A percentile compares a stretch with the other conserved stretches of the same genome.
Evolutionary conservation across 2,113 vertebrate genomes (phyloP).

Genomic region (Procapra przewalskii): DNA sequence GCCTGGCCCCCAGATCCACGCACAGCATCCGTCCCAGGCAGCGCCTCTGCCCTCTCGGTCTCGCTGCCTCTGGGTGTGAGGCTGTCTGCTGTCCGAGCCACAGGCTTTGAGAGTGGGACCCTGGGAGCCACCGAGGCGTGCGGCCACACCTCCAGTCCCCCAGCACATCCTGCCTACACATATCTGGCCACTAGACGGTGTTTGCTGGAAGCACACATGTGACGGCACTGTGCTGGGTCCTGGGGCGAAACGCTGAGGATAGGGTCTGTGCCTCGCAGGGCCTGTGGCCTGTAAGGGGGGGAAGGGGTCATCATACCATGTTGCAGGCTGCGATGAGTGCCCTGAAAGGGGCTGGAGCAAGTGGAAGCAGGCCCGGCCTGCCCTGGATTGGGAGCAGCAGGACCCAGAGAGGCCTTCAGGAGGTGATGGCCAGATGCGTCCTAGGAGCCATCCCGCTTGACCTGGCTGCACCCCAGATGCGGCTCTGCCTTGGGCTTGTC

Average conservation of each 20-base stretch:
- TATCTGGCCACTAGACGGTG: rapidly evolving
- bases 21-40: rapidly evolving
- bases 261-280: neutral
- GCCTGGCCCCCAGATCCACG: neutral
- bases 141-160: too few relatives aligned
- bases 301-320: rapidly evolving
- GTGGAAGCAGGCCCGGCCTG: rapidly evolving
- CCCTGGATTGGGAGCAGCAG: neutral
- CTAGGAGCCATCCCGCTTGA: rapidly evolving
- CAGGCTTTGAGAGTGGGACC: neutral
- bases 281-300: rapidly evolving
- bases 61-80: rapidly evolving
- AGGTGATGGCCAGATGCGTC: rapidly evolving
- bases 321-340: neutral
- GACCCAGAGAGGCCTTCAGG: neutral
- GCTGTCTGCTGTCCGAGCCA: rapidly evolving
- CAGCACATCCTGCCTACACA: rapidly evolving
- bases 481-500: neutral
- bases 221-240: neutral
- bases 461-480: rapidly evolving
- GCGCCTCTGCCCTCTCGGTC: neutral
- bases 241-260: neutral
- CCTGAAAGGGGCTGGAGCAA: neutral
- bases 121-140: neutral
- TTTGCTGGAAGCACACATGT: neutral